phyloP scores from a whole-genome alignment of 2,113 vertebrate genomes.

The Grantiella picta region DNA sequence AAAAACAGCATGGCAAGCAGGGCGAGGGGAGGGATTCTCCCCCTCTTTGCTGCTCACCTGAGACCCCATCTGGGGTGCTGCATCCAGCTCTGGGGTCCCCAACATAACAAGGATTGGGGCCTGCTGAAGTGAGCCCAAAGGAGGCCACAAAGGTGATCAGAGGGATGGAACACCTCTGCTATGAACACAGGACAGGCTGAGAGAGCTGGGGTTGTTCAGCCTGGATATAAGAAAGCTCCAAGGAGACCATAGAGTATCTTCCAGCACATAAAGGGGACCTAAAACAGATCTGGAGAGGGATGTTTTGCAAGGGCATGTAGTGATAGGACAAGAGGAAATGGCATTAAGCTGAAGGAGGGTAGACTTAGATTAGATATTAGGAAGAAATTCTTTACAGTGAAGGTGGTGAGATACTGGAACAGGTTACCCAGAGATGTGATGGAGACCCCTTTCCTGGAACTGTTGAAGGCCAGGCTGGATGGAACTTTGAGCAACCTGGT shows the following conservation, averaged over 20 bases:
- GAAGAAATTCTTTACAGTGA: background rate
- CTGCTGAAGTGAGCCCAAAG: background rate
- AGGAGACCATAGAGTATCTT: fast-evolving
- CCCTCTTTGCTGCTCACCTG: background rate
- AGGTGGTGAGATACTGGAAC: background rate
- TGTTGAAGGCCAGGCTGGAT: background rate
- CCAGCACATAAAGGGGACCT: background rate
- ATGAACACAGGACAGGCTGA: background rate
- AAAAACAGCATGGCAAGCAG: background rate
- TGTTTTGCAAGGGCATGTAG: background rate
- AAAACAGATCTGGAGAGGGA: background rate
- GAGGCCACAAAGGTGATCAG: background rate
- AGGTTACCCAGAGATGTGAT: background rate
- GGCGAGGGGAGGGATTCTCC: background rate
- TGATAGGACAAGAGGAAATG: background rate
- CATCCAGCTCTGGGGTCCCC: background rate
- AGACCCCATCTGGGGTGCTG: background rate
- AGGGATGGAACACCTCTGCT: background rate
- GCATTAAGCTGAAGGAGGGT: background rate
- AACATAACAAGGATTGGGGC: background rate
- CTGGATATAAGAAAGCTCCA: background rate
- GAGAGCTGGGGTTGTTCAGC: background rate
- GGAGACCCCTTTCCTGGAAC: background rate
- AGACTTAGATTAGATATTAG: background rate
- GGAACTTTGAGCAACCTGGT: background rate